Evolutionary conservation across 35 echinoderm and acorn worm species (phyloP), one percentile per base, ranked within the genome.

Genomic region (Hemicentrotus pulcherrimus): DNA sequence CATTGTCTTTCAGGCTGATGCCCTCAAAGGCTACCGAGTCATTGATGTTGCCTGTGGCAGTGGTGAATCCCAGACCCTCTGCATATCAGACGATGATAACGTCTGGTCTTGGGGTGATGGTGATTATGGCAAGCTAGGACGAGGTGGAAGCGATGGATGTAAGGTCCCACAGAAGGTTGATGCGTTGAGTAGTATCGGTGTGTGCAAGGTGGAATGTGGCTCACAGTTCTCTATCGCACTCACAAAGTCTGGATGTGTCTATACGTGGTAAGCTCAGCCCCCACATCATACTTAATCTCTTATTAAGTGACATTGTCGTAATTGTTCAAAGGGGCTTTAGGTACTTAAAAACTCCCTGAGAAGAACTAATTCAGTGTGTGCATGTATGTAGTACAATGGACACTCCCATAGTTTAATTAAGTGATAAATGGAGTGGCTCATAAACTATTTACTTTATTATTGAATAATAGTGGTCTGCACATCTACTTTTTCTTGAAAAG

Each of bases 81-180:
- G 98, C 91, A 96, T 99, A 91, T 96, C 97, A 32, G 98, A 99
- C 61, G 98, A 99, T 91, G 98, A 99, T 86, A 97, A 96, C 61
- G 97, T 99, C 35, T 99, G 98, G 98, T 99, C 98, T 6, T 99
- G 98, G 98, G 98, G 98, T 46, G 98, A 99, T 93, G 98, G 98
- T 0, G 98, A 99, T 94, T 99, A 99, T 45, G 98, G 98, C 86
- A 99, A 99, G 94, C 97, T 99, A 28, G 98, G 98, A 19, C 50
- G 98, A 31, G 98, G 98, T 22, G 98, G 98, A 31, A 99, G 98
- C 46, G 98, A 99, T 92, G 98, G 98, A 15, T 99, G 98, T 86
- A 99, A 99, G 59, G 97, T 97, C 55, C 98, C 96, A 14, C 96
- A 99, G 94, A 99, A 97, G 96, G 95, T 96, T 0, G 98, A 99